Conservation (phyloP, 2,888 invertebrate species). For the Ommatoiulus sabulosus region DNA sequence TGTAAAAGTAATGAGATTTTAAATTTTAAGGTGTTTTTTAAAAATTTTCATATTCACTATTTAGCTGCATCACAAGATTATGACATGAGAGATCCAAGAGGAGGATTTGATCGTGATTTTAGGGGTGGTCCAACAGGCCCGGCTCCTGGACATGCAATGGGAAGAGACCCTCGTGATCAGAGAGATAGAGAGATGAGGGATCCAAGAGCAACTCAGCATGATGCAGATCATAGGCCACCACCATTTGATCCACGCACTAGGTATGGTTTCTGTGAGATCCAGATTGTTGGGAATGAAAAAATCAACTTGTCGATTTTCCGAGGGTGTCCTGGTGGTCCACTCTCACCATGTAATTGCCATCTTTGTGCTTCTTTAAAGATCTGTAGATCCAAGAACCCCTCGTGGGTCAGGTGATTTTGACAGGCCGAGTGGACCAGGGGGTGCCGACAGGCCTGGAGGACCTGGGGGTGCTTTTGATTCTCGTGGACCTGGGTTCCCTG, state of each 20-base stretch:
- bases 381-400: slow-evolving; percentile 41
- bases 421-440: background rate
- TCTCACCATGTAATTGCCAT: background rate
- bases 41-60: too few species aligned
- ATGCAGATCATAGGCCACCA: slow-evolving; percentile 43
- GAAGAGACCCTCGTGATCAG: slow-evolving; percentile 73
- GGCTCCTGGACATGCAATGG: slow-evolving; percentile 38
- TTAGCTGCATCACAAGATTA: slow-evolving; percentile 8
- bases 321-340: too few species aligned
- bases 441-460: slow-evolving; percentile 15
- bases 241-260: slow-evolving; percentile 57
- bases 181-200: slow-evolving; percentile 61
- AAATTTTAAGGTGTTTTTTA: too few species aligned
- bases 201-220: slow-evolving; percentile 58
- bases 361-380: background rate
- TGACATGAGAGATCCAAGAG: slow-evolving; percentile 55
- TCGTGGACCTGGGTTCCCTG: slow-evolving; percentile 42
- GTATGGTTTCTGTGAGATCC: background rate
- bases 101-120: slow-evolving; percentile 62
- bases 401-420: slow-evolving; percentile 53
- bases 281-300: background rate
- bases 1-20: background rate
- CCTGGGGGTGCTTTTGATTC: slow-evolving; percentile 16
- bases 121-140: background rate
- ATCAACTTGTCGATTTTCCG: too few species aligned